Conservation (phyloP, 1,140 invertebrate genomes). For the Tribolium madens region DNA sequence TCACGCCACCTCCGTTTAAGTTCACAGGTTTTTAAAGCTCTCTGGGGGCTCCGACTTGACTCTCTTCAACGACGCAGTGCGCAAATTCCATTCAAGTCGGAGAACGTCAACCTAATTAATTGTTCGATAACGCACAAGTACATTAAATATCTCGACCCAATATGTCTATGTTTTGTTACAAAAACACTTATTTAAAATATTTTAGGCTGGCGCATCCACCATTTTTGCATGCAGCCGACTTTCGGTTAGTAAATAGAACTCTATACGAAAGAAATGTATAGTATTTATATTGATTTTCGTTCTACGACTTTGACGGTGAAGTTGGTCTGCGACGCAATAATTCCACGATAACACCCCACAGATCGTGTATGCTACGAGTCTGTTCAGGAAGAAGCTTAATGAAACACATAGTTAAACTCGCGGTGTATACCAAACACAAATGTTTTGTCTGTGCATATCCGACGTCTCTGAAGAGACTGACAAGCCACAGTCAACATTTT, state of each 20-base stretch:
- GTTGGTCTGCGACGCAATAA: slow-evolving; percentile 39
- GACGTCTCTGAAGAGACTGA: not conserved
- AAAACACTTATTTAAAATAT: not conserved
- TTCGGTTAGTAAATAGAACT: slow-evolving; percentile 1
- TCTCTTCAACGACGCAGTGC: slow-evolving; percentile 28
- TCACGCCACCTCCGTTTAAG: slow-evolving; percentile 34
- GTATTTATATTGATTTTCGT: slow-evolving; percentile 41
- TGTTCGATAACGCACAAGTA: slow-evolving; percentile 14
- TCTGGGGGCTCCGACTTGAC: slow-evolving; percentile 1
- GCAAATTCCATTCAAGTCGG: slow-evolving; percentile 24
- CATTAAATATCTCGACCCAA: not conserved
- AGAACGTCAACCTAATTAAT: slow-evolving; percentile 8
- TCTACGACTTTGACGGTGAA: slow-evolving; percentile 23
- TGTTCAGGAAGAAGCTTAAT: slow-evolving; percentile 11
- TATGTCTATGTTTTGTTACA: too few relatives aligned
- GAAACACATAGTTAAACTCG: slow-evolving; percentile 1
- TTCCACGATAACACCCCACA: slow-evolving; percentile 27
- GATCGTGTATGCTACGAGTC: not conserved
- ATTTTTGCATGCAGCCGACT: slow-evolving; percentile 38
- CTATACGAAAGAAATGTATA: slow-evolving; percentile 38
- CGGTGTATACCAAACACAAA: slow-evolving; percentile 12
- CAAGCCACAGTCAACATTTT: not conserved
- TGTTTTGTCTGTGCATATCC: not conserved
- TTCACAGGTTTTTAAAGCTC: slow-evolving; percentile 33
- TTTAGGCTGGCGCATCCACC: slow-evolving; percentile 32